A percentile compares a stretch with the other conserved stretches of the same genome.
Conservation (phyloP, 64 coral and sea anemone genomes). For the Trachythela sp. region DNA sequence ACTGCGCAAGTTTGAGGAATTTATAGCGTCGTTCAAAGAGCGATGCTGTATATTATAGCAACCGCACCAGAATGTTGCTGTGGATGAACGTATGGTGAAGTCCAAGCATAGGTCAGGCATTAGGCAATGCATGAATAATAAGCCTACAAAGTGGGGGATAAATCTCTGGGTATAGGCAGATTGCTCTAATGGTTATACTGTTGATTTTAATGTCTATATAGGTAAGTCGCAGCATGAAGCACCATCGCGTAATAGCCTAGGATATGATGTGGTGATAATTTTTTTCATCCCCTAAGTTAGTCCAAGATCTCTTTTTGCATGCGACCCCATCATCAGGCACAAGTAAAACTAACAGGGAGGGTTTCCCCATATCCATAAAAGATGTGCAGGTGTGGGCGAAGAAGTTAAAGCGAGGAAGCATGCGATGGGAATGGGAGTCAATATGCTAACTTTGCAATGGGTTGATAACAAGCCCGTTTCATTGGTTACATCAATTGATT, state of each 20-base stretch:
- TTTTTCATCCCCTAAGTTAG: neutral
- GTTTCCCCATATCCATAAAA: neutral
- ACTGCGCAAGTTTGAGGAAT: conserved; percentile 39
- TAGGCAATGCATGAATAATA: conserved; percentile 41
- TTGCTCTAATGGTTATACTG: neutral
- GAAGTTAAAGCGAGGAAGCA: neutral
- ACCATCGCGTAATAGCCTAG: neutral
- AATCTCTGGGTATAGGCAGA: neutral
- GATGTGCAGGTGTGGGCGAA: neutral
- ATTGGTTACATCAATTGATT: neutral
- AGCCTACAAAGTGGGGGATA: neutral
- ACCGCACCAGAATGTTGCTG: conserved; percentile 44
- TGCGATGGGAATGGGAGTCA: neutral
- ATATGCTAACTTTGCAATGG: conserved; percentile 21
- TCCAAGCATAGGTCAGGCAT: conserved; percentile 54
- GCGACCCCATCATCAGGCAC: neutral
- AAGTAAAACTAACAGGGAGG: neutral
- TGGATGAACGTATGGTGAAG: conserved; percentile 64
- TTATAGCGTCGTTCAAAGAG: conserved; percentile 47
- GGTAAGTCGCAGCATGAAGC: neutral
- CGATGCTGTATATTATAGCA: conserved; percentile 48
- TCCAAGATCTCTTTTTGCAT: neutral
- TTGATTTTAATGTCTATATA: neutral
- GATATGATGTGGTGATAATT: conserved; percentile 19
- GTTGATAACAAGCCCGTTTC: conserved; percentile 29